Conservation (phyloP, 1,140 invertebrate species). For the Nymphalis io region DNA sequence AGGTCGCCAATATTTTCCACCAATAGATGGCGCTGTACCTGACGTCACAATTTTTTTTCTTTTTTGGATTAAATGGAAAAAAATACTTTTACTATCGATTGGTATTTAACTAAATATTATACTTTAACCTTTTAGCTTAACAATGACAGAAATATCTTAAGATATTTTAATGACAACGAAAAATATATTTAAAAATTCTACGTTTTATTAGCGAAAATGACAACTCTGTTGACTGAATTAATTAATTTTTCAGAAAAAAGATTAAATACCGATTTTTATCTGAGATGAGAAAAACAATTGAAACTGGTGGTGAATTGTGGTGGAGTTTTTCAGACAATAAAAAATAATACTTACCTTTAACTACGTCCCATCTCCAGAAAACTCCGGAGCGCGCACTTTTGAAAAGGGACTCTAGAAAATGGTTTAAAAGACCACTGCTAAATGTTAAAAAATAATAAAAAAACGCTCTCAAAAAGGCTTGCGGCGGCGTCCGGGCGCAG, state of each 20-base stretch:
- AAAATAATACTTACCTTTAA: conserved; percentile 51
- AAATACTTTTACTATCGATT: background rate
- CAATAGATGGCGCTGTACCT: conserved; percentile 27
- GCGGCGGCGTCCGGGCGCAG: conserved; percentile 48
- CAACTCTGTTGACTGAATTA: too few relatives aligned
- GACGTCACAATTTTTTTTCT: conserved; percentile 10
- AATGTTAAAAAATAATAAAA: conserved; percentile 50
- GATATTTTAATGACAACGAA: too few relatives aligned
- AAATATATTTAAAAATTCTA: too few relatives aligned
- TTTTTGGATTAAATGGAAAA: background rate
- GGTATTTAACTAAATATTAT: too few relatives aligned
- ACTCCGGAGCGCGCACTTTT: conserved; percentile 46
- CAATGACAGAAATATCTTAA: too few relatives aligned
- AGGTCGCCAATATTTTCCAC: conserved; percentile 15
- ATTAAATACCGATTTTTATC: background rate
- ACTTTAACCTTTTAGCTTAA: too few relatives aligned
- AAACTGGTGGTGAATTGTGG: background rate
- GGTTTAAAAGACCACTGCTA: conserved; percentile 45
- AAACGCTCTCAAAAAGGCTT: conserved; percentile 46
- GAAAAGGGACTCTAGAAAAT: conserved; percentile 43
- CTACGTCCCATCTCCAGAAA: conserved; percentile 64
- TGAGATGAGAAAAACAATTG: background rate
- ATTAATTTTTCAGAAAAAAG: background rate
- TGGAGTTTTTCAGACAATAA: too few relatives aligned
- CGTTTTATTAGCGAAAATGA: too few relatives aligned